phyloP scores from a whole-genome alignment of 2,797 vertebrate species.

The Hirundo rustica region DNA sequence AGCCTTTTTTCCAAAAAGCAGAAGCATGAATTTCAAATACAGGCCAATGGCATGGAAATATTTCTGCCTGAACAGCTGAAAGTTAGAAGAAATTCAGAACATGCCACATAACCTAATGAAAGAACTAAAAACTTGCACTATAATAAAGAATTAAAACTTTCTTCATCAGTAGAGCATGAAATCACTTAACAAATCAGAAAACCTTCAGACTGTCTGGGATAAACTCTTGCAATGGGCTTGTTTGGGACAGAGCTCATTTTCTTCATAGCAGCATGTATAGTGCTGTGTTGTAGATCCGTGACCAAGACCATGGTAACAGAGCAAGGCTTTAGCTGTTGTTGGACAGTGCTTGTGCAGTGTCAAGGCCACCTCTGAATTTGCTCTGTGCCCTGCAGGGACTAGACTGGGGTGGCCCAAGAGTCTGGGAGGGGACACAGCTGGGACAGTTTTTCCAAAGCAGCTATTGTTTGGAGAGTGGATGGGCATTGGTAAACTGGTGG shows the following conservation, averaged over 20 bases:
- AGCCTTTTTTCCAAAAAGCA: background rate
- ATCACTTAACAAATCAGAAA: background rate
- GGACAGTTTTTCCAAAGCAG: background rate
- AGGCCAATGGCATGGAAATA: background rate
- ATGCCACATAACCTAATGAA: background rate
- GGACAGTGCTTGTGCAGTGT: background rate
- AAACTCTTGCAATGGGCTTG: background rate
- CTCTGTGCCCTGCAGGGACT: background rate
- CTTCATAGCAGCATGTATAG: rapidly evolving
- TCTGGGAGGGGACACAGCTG: background rate
- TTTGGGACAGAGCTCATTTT: background rate
- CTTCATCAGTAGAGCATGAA: background rate
- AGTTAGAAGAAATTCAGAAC: background rate
- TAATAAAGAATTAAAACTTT: background rate
- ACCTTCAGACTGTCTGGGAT: background rate
- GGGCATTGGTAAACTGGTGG: background rate
- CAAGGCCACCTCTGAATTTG: background rate
- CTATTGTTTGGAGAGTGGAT: background rate
- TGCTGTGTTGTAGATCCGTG: background rate
- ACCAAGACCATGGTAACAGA: background rate
- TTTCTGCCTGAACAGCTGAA: background rate
- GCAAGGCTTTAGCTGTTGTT: background rate
- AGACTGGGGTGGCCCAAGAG: background rate
- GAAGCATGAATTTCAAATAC: background rate
- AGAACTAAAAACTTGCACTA: background rate